Evolutionary conservation across 2,888 invertebrate species (phyloP).

Genomic region (Pyrrhosoma nymphula): DNA sequence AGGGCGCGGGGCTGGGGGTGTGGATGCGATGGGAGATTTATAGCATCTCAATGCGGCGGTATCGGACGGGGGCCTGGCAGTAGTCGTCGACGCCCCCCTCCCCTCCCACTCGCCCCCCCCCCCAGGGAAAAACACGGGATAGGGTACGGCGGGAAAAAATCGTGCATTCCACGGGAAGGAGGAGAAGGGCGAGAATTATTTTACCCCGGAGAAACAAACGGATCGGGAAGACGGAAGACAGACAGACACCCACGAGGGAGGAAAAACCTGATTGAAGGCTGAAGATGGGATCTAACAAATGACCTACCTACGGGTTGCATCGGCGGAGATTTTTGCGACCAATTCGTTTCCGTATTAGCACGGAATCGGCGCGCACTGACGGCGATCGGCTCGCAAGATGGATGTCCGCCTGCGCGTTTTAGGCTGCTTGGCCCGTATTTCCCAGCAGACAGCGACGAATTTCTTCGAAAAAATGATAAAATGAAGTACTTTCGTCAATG

Average conservation of each 20-base stretch:
- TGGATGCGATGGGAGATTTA: slow-evolving; percentile 23
- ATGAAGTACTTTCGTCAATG: no score
- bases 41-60: slow-evolving; percentile 45
- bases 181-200: slow-evolving; percentile 19
- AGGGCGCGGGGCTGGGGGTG: not conserved
- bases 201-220: not conserved
- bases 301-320: not conserved
- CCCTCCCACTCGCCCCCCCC: no score
- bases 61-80: not conserved
- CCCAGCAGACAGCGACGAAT: no score
- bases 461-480: no score
- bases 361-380: not conserved
- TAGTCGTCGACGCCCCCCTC: slow-evolving; percentile 38
- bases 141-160: not conserved
- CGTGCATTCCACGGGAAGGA: slow-evolving; percentile 37
- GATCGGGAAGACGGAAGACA: slow-evolving; percentile 29
- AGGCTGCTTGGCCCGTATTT: no score
- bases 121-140: not conserved
- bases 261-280: not conserved
- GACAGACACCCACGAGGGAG: not conserved
- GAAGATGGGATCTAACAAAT: slow-evolving; percentile 8
- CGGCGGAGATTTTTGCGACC: not conserved
- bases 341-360: slow-evolving; percentile 7
- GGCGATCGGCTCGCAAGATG: no score
- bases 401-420: no score